phyloP scores from a whole-genome alignment of 1,140 invertebrate genomes.

The Heliconius eleuchia region DNA sequence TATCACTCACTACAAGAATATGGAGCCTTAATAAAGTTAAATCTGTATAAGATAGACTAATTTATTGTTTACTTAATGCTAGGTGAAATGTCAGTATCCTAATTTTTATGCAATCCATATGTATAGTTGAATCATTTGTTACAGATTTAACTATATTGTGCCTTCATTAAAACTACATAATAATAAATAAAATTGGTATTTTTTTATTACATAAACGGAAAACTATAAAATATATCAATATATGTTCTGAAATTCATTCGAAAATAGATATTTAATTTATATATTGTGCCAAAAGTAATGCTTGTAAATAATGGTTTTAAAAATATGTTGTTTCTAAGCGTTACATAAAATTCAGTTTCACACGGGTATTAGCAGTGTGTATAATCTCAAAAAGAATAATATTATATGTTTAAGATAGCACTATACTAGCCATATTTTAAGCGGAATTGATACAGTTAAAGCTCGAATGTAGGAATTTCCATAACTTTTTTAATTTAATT shows the following conservation, averaged over 20 bases:
- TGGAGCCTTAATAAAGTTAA: slow-evolving; percentile 14
- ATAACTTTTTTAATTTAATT: background rate
- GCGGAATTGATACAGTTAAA: slow-evolving; percentile 7
- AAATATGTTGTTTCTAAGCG: background rate
- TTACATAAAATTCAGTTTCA: slow-evolving; percentile 12
- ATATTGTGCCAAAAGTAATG: slow-evolving; percentile 33
- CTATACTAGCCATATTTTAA: slow-evolving; percentile 15
- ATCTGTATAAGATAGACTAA: slow-evolving; percentile 12
- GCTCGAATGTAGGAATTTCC: slow-evolving; percentile 5
- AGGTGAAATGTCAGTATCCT: slow-evolving; percentile 1
- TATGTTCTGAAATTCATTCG: background rate
- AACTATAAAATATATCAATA: background rate
- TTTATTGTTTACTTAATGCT: slow-evolving; percentile 10
- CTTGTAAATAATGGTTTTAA: slow-evolving; percentile 13
- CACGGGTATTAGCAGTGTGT: slow-evolving; percentile 4
- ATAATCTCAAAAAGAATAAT: background rate
- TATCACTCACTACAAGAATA: background rate
- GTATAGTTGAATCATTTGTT: slow-evolving; percentile 9
- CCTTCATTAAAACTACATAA: slow-evolving; percentile 5
- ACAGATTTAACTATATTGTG: slow-evolving; percentile 15
- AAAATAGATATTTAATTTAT: slow-evolving; percentile 4
- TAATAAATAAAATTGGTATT: slow-evolving; percentile 1
- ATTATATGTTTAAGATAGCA: slow-evolving; percentile 3
- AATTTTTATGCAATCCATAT: background rate
- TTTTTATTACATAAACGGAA: slow-evolving; percentile 6